These are phyloP conservation scores for Romanogobio albipinnatus DNA, from an alignment of 2,113 vertebrate species.

Conservation along the genomic window DNA sequence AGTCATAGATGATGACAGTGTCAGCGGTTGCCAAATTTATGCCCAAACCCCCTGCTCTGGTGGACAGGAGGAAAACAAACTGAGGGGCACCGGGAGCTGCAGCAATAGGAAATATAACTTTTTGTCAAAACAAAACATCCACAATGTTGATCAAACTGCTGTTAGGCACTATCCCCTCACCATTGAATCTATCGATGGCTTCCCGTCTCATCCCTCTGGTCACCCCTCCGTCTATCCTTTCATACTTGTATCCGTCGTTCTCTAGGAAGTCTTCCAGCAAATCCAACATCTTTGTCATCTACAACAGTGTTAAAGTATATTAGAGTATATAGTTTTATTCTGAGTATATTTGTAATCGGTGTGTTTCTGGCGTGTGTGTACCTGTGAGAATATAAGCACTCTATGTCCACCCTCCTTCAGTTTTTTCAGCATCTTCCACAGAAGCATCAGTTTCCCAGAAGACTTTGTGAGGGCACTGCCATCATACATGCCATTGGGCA, in stretches of 20 bases:
- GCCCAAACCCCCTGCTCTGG: constrained; percentile 95
- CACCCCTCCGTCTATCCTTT: constrained; percentile 94
- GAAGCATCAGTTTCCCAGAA: constrained; percentile 89
- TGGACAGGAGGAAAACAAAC: constrained; percentile 97
- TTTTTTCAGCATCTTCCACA: constrained; percentile 95
- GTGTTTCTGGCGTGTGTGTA: constrained; percentile 54
- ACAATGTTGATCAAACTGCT: neutral
- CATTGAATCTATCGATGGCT: constrained; percentile 97
- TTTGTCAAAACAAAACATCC: neutral
- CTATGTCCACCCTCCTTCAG: constrained; percentile 94
- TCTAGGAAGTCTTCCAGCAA: constrained; percentile 95
- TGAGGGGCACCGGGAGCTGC: constrained; percentile 92
- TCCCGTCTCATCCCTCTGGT: constrained; percentile 96
- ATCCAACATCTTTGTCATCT: constrained; percentile 99
- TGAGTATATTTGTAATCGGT: constrained; percentile 17
- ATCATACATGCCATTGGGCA: constrained; percentile 98
- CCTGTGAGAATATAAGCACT: constrained; percentile 97
- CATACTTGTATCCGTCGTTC: constrained; percentile 96
- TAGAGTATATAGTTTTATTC: neutral
- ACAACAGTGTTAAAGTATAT: neutral
- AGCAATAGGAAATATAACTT: constrained; percentile 16
- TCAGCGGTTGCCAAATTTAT: constrained; percentile 98
- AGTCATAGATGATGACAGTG: constrained; percentile 97
- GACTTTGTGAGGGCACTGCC: constrained; percentile 90
- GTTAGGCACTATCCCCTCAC: constrained; percentile 66